These are phyloP conservation scores for Hybognathus amarus DNA, from an alignment of 2,797 vertebrate genomes.

Conservation along the genomic window DNA sequence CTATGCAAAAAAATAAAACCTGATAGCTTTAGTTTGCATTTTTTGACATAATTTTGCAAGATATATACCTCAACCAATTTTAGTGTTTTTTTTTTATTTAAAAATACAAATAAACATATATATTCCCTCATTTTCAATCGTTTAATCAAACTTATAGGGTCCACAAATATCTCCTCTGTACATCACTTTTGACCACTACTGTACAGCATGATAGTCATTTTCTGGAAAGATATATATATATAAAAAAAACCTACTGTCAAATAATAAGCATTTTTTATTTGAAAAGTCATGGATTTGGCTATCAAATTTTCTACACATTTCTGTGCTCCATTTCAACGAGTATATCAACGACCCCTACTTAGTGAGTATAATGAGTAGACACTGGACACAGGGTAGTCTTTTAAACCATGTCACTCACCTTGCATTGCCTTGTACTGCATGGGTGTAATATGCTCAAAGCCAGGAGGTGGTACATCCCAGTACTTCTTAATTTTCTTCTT, in stretches of 20 bases:
- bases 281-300: background rate
- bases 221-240: background rate
- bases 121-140: background rate
- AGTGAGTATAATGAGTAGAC: background rate
- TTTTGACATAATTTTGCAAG: background rate
- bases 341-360: background rate
- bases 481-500: slow-evolving; percentile 95
- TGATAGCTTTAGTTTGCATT: background rate
- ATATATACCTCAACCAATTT: background rate
- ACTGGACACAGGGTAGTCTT: background rate
- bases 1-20: background rate
- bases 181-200: background rate
- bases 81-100: background rate
- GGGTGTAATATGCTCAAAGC: slow-evolving; percentile 86
- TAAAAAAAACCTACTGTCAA: background rate
- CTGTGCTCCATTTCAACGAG: background rate
- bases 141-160: background rate
- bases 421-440: slow-evolving; percentile 89
- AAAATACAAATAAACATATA: background rate
- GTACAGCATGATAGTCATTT: background rate
- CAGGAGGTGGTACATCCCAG: slow-evolving; percentile 85
- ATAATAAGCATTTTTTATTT: background rate
- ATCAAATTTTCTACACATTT: background rate
- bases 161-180: background rate
- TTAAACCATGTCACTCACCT: slow-evolving; percentile 66